These are phyloP conservation scores for Slavum lentiscoides DNA, from an alignment of 2,888 invertebrate genomes.

Conservation along the genomic window DNA sequence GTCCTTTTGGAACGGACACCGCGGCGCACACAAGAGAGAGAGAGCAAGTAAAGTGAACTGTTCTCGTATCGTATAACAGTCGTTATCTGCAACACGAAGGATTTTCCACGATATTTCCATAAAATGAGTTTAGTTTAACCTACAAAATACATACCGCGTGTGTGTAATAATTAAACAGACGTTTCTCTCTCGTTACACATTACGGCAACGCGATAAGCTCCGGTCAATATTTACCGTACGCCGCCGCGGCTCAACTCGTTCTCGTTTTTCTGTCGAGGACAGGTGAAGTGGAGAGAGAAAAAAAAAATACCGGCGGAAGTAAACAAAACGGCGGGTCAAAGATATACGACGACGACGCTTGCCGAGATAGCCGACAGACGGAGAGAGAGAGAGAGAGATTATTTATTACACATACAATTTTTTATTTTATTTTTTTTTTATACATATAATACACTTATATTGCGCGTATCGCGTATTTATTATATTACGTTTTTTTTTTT, in stretches of 20 bases:
- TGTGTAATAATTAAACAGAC: too few relatives aligned
- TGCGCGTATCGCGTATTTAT: background rate
- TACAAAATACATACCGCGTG: too few relatives aligned
- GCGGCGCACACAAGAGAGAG: too few relatives aligned
- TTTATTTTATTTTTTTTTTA: conserved; percentile 20
- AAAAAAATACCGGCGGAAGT: conserved; percentile 46
- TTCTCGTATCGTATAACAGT: too few relatives aligned
- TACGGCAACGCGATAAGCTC: conserved; percentile 24
- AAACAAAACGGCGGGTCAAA: conserved; percentile 44
- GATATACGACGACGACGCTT: conserved; percentile 11
- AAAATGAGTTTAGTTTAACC: too few relatives aligned
- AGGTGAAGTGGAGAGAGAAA: conserved; percentile 15
- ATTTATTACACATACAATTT: conserved; percentile 37
- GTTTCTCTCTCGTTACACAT: background rate
- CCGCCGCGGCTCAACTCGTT: background rate
- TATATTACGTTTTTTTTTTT: conserved; percentile 3
- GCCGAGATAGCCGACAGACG: background rate
- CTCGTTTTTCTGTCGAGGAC: background rate
- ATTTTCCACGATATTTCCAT: too few relatives aligned
- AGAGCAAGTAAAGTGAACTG: too few relatives aligned
- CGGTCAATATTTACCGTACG: conserved; percentile 48
- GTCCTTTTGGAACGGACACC: too few relatives aligned
- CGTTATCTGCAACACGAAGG: too few relatives aligned
- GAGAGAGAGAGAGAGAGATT: background rate
- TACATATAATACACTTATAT: background rate